phyloP scores from a whole-genome alignment of 2,888 invertebrate genomes.

The Phortica okadai region DNA sequence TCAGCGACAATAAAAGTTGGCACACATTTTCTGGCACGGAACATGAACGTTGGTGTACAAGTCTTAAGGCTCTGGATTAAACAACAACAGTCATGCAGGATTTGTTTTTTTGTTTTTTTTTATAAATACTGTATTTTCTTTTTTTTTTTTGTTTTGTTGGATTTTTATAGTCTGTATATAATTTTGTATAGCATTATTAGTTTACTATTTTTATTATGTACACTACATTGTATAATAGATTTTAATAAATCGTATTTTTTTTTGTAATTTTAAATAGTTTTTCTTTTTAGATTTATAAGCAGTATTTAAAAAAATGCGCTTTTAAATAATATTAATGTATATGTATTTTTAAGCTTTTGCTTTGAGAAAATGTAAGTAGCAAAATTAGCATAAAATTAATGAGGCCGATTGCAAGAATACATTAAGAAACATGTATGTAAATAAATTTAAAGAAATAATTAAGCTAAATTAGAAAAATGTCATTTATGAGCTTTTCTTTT shows the following conservation, averaged over 20 bases:
- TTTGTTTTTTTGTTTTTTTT: slow-evolving; percentile 31
- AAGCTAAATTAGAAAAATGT: slow-evolving; percentile 21
- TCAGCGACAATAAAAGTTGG: neutral
- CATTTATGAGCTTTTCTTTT: slow-evolving; percentile 22
- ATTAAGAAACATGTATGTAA: slow-evolving; percentile 3
- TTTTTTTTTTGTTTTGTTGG: slow-evolving; percentile 47
- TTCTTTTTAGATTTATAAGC: neutral
- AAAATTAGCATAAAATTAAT: slow-evolving; percentile 11
- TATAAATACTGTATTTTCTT: slow-evolving; percentile 47
- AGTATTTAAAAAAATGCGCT: slow-evolving; percentile 15
- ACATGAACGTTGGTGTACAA: neutral
- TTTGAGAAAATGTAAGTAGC: neutral
- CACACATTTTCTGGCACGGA: neutral
- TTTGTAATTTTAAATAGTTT: slow-evolving; percentile 12
- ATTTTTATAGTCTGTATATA: neutral
- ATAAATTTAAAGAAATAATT: slow-evolving; percentile 20
- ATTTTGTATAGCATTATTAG: slow-evolving; percentile 8
- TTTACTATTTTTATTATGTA: slow-evolving; percentile 8
- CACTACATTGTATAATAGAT: slow-evolving; percentile 19
- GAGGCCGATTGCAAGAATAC: slow-evolving; percentile 10
- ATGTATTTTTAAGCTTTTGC: neutral
- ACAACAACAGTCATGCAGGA: slow-evolving; percentile 28
- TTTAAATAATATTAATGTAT: neutral
- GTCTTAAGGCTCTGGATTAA: slow-evolving; percentile 2
- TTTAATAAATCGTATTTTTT: slow-evolving; percentile 1